phyloP scores from a whole-genome alignment of 2,113 vertebrate genomes.

The Alosa alosa region DNA sequence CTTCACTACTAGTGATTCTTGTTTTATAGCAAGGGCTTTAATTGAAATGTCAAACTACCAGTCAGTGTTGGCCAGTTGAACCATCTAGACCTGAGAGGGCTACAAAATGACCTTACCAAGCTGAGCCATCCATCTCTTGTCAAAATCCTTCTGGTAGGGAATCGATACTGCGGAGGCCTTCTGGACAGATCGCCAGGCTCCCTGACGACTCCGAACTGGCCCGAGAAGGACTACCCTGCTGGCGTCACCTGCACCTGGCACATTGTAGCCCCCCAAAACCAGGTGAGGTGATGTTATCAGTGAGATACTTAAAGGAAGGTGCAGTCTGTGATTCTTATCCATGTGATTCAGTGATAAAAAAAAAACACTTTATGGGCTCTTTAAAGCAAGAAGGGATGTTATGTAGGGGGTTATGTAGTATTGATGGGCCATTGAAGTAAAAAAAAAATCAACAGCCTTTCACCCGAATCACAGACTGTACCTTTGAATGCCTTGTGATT shows the following conservation, averaged over 20 bases:
- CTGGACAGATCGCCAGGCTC: conserved; percentile 76
- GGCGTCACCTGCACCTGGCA: conserved; percentile 84
- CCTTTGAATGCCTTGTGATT: neutral
- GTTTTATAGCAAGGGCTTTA: neutral
- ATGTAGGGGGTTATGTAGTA: neutral
- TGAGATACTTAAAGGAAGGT: neutral
- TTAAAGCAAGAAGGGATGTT: neutral
- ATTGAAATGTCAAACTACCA: neutral
- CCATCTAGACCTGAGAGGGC: neutral
- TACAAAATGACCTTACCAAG: neutral
- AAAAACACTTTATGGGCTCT: neutral
- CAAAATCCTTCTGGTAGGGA: conserved; percentile 62
- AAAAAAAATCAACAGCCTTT: neutral
- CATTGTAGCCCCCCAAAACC: conserved; percentile 79
- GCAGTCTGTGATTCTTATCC: neutral
- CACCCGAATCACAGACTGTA: neutral
- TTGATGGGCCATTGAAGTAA: neutral
- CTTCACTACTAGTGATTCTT: too few relatives aligned
- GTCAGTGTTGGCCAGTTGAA: neutral
- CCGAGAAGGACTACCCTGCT: conserved; percentile 80
- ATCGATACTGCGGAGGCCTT: conserved; percentile 81
- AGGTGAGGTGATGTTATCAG: conserved; percentile 63
- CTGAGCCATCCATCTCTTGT: neutral
- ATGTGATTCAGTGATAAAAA: neutral
- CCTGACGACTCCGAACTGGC: conserved; percentile 85